Conservation (phyloP, 2,888 invertebrate species). For the Xestia rhomboidea region DNA sequence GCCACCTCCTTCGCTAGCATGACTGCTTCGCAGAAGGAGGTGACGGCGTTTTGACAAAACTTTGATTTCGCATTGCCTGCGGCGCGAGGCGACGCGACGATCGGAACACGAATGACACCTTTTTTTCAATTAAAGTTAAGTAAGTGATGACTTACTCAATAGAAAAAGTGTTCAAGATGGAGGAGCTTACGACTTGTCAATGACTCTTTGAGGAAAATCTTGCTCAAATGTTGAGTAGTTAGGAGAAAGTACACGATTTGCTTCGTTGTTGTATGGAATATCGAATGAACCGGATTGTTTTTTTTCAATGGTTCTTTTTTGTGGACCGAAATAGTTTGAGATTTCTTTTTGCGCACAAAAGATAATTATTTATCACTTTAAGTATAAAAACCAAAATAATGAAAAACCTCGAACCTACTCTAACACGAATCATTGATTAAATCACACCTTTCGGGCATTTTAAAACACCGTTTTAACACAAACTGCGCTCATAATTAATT, state of each 20-base stretch:
- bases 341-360: not conserved
- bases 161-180: constrained; percentile 39
- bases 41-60: constrained; percentile 48
- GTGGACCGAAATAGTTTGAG: not conserved
- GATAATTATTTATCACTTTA: not conserved
- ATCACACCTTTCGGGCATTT: not conserved
- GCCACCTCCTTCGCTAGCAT: too few relatives aligned
- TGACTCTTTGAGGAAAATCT: constrained; percentile 58
- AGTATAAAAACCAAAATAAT: too few relatives aligned
- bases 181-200: constrained; percentile 35
- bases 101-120: constrained; percentile 45
- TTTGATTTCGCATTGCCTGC: constrained; percentile 7
- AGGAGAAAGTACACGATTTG: constrained; percentile 55
- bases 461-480: constrained; percentile 1
- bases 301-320: constrained; percentile 6
- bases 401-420: not conserved
- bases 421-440: not conserved
- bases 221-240: constrained; percentile 16
- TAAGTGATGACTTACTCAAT: constrained; percentile 43
- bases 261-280: constrained; percentile 42
- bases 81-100: constrained; percentile 3
- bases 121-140: constrained; percentile 48
- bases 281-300: constrained; percentile 27
- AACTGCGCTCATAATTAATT: constrained; percentile 7
- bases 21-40: too few relatives aligned